Percentiles rank a stretch among this genome's conserved stretches.
Evolutionary conservation across 2,113 vertebrate species (phyloP).

Genomic region (Prietella phreatophila): DNA sequence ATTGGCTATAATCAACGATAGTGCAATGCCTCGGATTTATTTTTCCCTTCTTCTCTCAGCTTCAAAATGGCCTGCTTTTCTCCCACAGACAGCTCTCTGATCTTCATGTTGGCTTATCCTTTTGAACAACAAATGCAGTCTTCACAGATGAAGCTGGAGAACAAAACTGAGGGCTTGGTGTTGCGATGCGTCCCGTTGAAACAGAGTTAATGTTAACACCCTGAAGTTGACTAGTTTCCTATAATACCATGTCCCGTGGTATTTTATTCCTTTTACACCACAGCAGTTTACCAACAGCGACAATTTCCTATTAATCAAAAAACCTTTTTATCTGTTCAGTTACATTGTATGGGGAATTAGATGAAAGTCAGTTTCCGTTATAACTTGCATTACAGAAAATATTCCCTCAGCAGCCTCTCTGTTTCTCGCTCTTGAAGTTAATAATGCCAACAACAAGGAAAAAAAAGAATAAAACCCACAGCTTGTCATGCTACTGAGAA

Average conservation of each 20-base stretch:
- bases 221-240: not conserved
- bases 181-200: not conserved
- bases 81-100: too few relatives aligned
- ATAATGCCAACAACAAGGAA: not conserved
- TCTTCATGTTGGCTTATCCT: too few relatives aligned
- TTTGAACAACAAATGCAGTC: too few relatives aligned
- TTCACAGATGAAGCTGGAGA: too few relatives aligned
- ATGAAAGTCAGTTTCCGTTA: conserved; percentile 21
- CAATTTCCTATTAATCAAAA: not conserved
- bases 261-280: not conserved
- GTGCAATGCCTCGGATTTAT: too few relatives aligned
- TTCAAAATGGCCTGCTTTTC: too few relatives aligned
- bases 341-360: not conserved
- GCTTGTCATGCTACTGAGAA: not conserved
- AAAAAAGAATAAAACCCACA: not conserved
- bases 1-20: too few relatives aligned
- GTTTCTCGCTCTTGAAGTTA: conserved; percentile 7
- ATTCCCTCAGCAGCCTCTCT: not conserved
- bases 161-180: too few relatives aligned
- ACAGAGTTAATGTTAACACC: not conserved
- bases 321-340: too few relatives aligned
- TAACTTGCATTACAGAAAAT: not conserved
- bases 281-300: not conserved
- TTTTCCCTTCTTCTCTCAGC: too few relatives aligned
- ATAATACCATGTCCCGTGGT: not conserved